A percentile compares a stretch with the other conserved stretches of the same genome.
phyloP scores from a whole-genome alignment of 2,797 vertebrate genomes.

The Catamblyrhynchus diadema region DNA sequence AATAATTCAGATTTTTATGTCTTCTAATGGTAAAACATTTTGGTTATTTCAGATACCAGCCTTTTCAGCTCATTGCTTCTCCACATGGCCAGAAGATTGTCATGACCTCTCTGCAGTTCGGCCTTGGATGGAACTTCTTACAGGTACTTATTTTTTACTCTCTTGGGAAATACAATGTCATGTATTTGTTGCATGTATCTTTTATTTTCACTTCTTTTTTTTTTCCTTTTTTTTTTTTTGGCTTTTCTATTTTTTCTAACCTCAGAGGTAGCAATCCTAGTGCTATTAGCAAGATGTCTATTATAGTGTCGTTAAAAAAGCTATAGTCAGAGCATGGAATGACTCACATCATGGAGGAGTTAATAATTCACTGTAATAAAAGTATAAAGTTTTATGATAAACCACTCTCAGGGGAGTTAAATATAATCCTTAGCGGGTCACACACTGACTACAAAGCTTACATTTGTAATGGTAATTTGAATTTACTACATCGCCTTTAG shows the following conservation, averaged over 20 bases:
- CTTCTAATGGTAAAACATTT: conserved; percentile 25
- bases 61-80: conserved; percentile 18
- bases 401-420: conserved; percentile 84
- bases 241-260: conserved; percentile 38
- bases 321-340: conserved; percentile 79
- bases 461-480: conserved; percentile 85
- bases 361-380: conserved; percentile 86
- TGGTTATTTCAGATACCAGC: conserved; percentile 36
- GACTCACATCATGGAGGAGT: conserved; percentile 84
- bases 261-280: conserved; percentile 74
- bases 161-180: conserved; percentile 43
- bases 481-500: conserved; percentile 83
- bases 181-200: neutral
- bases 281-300: conserved; percentile 84
- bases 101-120: neutral
- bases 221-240: neutral
- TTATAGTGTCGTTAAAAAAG: conserved; percentile 84
- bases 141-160: conserved; percentile 11
- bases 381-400: conserved; percentile 87
- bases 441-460: conserved; percentile 84
- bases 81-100: neutral
- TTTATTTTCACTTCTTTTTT: conserved; percentile 31
- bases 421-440: conserved; percentile 84
- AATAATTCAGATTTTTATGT: neutral
- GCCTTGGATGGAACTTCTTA: neutral